These are phyloP conservation scores for Philypnodon macrostomus DNA, from an alignment of 2,797 vertebrate genomes.

Conservation along the genomic window DNA sequence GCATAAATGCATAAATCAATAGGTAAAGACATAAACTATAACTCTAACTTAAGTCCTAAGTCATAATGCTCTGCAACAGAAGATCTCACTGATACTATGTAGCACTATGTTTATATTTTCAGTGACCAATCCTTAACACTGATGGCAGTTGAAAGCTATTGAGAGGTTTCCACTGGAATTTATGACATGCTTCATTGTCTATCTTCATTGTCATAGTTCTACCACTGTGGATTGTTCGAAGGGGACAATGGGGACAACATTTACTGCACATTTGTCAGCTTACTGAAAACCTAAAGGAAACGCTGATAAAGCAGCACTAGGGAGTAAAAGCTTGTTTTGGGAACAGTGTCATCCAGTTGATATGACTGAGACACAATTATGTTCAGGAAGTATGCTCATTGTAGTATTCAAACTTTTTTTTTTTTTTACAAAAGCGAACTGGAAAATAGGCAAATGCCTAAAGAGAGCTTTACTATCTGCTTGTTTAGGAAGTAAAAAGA, in stretches of 20 bases:
- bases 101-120: no score
- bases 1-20: conserved; percentile 52
- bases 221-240: not conserved
- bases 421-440: conserved; percentile 11
- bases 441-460: conserved; percentile 11
- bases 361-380: conserved; percentile 3
- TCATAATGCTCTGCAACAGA: conserved; percentile 19
- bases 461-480: conserved; percentile 42
- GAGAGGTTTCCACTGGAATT: no score
- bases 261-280: not conserved
- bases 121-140: no score
- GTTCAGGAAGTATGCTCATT: no score
- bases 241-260: not conserved
- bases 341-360: conserved; percentile 5
- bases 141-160: no score
- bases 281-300: not conserved
- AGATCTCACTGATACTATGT: no score
- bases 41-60: conserved; percentile 39
- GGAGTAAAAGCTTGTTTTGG: conserved; percentile 24
- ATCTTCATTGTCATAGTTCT: not conserved
- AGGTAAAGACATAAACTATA: conserved; percentile 60
- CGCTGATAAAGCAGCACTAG: conserved; percentile 12
- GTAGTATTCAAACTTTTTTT: not conserved
- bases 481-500: conserved; percentile 31
- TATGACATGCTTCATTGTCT: no score